Base-by-base conservation (phyloP, 2,113 vertebrate species). In the Pygoscelis antarcticus region DNA sequence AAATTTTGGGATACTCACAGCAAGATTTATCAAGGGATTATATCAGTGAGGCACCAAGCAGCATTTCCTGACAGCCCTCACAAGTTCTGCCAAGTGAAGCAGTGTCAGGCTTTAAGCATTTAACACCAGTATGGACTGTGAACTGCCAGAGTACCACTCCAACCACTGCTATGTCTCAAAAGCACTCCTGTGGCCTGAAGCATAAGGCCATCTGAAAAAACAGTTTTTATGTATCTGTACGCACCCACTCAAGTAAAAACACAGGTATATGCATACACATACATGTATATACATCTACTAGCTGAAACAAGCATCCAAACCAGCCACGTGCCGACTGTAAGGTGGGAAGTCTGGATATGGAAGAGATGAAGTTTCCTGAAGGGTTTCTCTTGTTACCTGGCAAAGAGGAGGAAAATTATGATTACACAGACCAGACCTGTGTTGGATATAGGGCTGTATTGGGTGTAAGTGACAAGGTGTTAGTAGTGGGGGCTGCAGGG, bases 221-320 rank as follows among this genome's bases (percentile, higher is more conserved):
- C 42, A 25, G 3, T 18, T 52, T 1, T 32, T 75, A n/a, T 23
- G 25, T 30, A 10, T 4, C 32, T 72, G 4, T 52, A 42, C n/a
- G 18, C 14, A 74, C 7, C 4, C 2, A 13, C 12, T 47, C 19
- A 57, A 46, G 11, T 38, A 18, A 61, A 66, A 69, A 17, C 29
- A 52, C 7, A 8, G 8, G 4, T 20, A 10, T 54, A 47, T 27
- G 9, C 0, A 1, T 34, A 36, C 15, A 40, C 9, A 32, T 20
- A 52, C 1, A 1, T 27, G 5, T 36, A 6, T 11, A 21, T 26
- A 30, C 2, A 72, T 26, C 8, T 42, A 30, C n/a, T 22, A 68
- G 8, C 62, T 19, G 61, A 83, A 93, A 55, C 12, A 19, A 32
- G n/a, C 13, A 42, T 42, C 60, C n/a, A 55, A 61, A 75, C 10